A percentile compares a stretch with the other conserved stretches of the same genome.
These are phyloP conservation scores for Mormyrops attenuatus DNA, from an alignment of 2,797 vertebrate species.

Conservation along the genomic window DNA sequence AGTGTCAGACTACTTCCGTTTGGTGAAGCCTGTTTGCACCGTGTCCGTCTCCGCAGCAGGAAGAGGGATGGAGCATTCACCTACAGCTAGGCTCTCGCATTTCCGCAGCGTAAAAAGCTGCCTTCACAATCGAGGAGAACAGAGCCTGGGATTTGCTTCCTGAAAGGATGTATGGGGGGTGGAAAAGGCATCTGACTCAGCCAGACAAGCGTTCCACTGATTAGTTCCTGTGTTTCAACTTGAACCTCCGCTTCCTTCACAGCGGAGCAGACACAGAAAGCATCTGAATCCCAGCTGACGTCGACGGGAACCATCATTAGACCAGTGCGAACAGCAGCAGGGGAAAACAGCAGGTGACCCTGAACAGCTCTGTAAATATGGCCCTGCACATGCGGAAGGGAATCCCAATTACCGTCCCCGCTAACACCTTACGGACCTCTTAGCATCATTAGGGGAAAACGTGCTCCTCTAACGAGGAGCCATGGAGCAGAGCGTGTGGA, in stretches of 20 bases:
- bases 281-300: background rate
- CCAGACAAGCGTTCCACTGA: background rate
- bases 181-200: background rate
- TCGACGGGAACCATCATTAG: background rate
- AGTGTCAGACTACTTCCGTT: background rate
- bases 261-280: background rate
- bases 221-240: background rate
- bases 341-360: background rate
- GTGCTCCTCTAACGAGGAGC: constrained; percentile 25
- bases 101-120: background rate
- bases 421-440: background rate
- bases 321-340: background rate
- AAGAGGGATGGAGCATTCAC: background rate
- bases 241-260: background rate
- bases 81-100: background rate
- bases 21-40: background rate
- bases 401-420: background rate
- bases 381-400: background rate
- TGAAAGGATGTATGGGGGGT: background rate
- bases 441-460: constrained; percentile 27
- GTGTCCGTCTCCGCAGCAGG: background rate
- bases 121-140: background rate
- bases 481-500: constrained; percentile 16
- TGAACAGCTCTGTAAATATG: background rate
- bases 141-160: background rate